Conservation (phyloP, 2,888 invertebrate species). For the Podotricha telesiphe region DNA sequence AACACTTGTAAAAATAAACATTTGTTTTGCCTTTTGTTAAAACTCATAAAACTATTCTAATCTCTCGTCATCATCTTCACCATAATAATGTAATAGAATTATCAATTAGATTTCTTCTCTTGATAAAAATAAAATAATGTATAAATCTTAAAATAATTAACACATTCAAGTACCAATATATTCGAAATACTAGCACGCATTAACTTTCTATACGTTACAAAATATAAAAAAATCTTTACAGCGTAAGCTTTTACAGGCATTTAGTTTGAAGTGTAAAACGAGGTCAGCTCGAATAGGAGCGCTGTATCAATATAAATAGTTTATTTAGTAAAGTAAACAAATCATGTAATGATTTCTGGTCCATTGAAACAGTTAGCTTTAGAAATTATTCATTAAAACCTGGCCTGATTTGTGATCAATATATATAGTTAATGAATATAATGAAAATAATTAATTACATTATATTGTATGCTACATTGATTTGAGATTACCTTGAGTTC, state of each 20-base stretch:
- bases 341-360: constrained; percentile 17
- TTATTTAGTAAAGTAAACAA: constrained; percentile 20
- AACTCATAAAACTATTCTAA: no score
- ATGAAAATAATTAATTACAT: background rate
- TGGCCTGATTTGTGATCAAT: constrained; percentile 1
- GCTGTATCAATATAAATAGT: constrained; percentile 22
- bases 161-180: no score
- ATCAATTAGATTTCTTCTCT: no score
- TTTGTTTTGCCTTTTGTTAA: no score
- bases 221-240: background rate
- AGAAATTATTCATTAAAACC: constrained; percentile 15
- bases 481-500: no score
- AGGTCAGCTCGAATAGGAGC: constrained; percentile 15
- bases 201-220: background rate
- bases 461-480: no score
- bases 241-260: constrained; percentile 7
- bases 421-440: background rate
- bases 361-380: constrained; percentile 13
- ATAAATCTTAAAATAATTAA: no score
- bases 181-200: no score
- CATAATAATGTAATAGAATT: no score
- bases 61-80: no score
- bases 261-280: constrained; percentile 16
- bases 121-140: no score
- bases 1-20: no score